A percentile compares a stretch with the other conserved stretches of the same genome.
Conservation (phyloP, 2,113 vertebrate genomes). For the Prinia subflava region DNA sequence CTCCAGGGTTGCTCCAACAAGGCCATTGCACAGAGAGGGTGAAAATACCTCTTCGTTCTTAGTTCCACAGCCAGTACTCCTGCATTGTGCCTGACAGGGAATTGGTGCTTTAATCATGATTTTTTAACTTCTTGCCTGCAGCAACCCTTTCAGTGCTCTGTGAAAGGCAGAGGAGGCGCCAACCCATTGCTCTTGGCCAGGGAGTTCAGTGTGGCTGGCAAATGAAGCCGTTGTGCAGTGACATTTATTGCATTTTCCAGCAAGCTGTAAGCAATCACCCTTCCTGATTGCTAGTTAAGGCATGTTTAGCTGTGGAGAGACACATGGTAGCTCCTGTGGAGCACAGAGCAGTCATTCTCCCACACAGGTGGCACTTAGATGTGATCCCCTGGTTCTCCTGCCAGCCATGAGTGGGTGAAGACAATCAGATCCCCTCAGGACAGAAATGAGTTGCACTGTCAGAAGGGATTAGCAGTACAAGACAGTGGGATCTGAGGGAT, state of each 20-base stretch:
- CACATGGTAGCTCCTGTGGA: neutral
- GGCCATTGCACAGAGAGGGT: neutral
- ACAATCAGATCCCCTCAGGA: neutral
- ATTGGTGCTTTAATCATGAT: neutral
- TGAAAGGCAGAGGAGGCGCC: neutral
- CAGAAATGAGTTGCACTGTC: neutral
- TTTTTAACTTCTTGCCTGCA: neutral
- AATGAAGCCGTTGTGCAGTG: neutral
- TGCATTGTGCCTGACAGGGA: neutral
- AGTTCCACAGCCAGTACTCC: neutral
- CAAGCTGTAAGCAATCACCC: neutral
- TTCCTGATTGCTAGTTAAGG: neutral
- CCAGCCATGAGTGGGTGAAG: neutral
- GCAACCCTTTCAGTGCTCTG: neutral
- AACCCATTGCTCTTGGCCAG: neutral
- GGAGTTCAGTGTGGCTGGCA: neutral
- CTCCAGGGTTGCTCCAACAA: neutral
- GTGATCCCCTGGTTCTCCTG: neutral
- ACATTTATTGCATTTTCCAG: neutral
- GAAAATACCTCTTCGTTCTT: neutral
- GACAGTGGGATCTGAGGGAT: neutral
- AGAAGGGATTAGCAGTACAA: neutral
- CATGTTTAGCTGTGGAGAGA: neutral
- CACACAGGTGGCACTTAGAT: neutral
- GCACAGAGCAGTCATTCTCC: neutral